Base-by-base conservation (phyloP, 2,888 invertebrate species). In the Acanthococcus lagerstroemiae region DNA sequence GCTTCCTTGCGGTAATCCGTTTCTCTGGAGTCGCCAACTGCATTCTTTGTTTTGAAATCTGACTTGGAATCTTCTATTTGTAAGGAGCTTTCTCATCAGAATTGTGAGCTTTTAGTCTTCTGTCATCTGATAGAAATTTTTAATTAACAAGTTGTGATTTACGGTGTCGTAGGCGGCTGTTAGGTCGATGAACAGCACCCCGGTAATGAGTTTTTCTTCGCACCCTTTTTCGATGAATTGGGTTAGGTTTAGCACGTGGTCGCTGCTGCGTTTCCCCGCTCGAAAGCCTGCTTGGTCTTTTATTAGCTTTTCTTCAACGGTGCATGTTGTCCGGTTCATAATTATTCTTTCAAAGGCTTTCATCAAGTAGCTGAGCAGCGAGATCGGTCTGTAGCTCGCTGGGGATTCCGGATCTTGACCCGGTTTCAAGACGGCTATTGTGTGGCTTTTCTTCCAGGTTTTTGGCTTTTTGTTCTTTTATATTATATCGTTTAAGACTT, bases 311-410 rank as follows among this genome's bases (percentile, higher is more conserved):
- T 24, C n/a, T 19, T 69, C 67, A 44, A 69, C 48, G n/a, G 19
- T 4, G 21, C 44, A 9, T 24, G 22, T 17, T 46, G 68, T 56
- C 52, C 67, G 37, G 15, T 67, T 61, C 21, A 66, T 56, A 19
- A 69, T 55, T 30, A 69, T 65, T 27, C 61, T 54, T 52, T 67
- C 66, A 12, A 66, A 27, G 7, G 50, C n/a, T 66, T 68, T 67
- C 12, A 50, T 65, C 44, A 54, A 19, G 17, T 67, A 67, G 63
- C 69, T 63, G 30, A 69, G 61, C 12, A 70, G 56, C 6, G 69
- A 69, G 5, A 71, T 65, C 21, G 71, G 67, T 15, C 69, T 67
- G 52, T 66, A 71, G 63, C 52, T 69, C n/a, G 66, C 66, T 17
- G 67, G 56, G 17, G 30, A 24, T 9, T 55, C 46, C 22, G 61